Evolutionary conservation across 2,113 vertebrate species (phyloP), one percentile per base, ranked within the genome.

Genomic region (Cavia aperea): DNA sequence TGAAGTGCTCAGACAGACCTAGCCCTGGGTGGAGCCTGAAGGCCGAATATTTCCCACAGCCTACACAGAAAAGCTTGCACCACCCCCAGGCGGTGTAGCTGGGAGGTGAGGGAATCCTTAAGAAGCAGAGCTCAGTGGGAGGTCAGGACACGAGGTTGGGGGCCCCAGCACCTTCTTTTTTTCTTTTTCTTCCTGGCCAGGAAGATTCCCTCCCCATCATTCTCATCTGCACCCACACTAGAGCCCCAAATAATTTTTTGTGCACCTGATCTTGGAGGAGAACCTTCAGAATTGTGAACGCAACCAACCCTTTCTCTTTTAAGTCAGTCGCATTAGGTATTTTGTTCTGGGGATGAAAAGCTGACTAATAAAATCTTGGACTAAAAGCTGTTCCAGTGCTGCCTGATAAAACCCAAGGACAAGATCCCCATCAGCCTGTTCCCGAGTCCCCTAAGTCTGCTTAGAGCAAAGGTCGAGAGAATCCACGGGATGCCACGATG

Each of bases 401-500:
- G 60, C 60, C 78, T 33, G 7, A 12, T 1, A 21, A 39, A 51
- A 5, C n/a, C 13, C 4, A 39, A 77, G n/a, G 23, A 49, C 7
- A 7, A 46, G 66, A 19, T 7, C 16, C 19, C 26, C 36, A 7
- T 5, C 29, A 51, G 4, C 13, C 66, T 29, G 13, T 43, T 81
- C 31, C 26, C 43, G 58, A 2, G 36, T 12, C 33, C 39, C n/a
- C n/a, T 11, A 51, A 6, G 54, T 21, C 66, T 12, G 43, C 21
- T 19, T 11, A 3, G 36, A 79, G 3, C 43, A 60, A 46, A 51
- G 36, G 54, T 4, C 0, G 1, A 70, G 31, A 26, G 9, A 14
- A 23, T n/a, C 54, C 9, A 24, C 1, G 29, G 46, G 12, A 36
- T 2, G 24, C 1, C 11, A 4, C 51, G n/a, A 46, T 1, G 36